These are phyloP conservation scores for Epistrophe eligans DNA, from an alignment of 2,888 invertebrate species.

Conservation along the genomic window DNA sequence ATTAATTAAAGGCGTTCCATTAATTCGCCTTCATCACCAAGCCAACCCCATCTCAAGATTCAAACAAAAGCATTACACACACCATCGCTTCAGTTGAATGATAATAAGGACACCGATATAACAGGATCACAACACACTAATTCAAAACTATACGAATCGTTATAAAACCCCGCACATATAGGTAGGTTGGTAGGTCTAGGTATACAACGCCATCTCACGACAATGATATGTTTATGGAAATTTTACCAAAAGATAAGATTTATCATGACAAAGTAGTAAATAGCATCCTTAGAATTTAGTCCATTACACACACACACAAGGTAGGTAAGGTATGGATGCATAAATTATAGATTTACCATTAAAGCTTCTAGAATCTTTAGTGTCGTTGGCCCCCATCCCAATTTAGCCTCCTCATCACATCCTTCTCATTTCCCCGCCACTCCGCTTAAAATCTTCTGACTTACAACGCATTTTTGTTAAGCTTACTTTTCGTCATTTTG, in stretches of 20 bases:
- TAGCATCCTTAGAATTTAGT: conserved; percentile 69
- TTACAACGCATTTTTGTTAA: conserved; percentile 62
- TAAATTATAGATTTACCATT: conserved; percentile 72
- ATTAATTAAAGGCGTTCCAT: conserved; percentile 67
- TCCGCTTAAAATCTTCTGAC: conserved; percentile 8
- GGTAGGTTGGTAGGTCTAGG: not conserved
- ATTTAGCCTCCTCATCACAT: not conserved
- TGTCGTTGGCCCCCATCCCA: not conserved
- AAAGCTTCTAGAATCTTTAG: conserved; percentile 3
- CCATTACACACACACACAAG: conserved; percentile 56
- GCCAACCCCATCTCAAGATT: not conserved
- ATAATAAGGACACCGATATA: conserved; percentile 45
- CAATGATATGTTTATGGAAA: conserved; percentile 72
- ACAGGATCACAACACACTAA: conserved; percentile 1
- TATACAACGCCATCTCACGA: conserved; percentile 21
- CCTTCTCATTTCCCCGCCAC: not conserved
- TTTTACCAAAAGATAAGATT: conserved; percentile 75
- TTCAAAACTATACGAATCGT: conserved; percentile 20
- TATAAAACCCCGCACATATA: not conserved
- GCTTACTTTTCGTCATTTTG: conserved; percentile 73
- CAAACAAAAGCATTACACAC: conserved; percentile 44
- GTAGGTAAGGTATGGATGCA: conserved; percentile 73
- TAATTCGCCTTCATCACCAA: conserved; percentile 25
- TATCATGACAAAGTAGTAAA: conserved; percentile 75
- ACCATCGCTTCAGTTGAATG: conserved; percentile 33